These are phyloP conservation scores for Heliconius cydno DNA, from an alignment of 2,888 invertebrate genomes.

Conservation along the genomic window DNA sequence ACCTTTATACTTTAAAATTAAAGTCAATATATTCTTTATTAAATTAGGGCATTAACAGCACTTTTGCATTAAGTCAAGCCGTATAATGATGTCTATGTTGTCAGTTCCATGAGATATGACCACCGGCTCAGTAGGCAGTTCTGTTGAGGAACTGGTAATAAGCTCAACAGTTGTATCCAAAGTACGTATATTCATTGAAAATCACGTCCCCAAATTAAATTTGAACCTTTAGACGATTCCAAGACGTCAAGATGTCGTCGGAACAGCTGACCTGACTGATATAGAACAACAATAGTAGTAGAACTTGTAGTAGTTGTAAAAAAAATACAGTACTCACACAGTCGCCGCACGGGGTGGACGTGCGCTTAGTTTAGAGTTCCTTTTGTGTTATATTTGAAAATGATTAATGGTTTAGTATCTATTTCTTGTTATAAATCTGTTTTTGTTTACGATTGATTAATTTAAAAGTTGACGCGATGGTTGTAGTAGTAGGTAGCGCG, in stretches of 20 bases:
- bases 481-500: not conserved
- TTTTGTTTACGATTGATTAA: not conserved
- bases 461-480: not conserved
- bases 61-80: no score
- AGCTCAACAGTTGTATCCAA: no score
- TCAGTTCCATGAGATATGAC: no score
- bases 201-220: not conserved
- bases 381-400: not conserved
- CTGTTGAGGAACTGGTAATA: no score
- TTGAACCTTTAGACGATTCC: not conserved
- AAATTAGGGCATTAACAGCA: no score
- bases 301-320: not conserved
- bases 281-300: conserved; percentile 15
- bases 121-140: no score
- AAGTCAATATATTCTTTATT: no score
- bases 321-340: not conserved
- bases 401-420: not conserved
- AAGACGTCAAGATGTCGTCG: not conserved
- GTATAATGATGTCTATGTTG: no score
- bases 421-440: not conserved
- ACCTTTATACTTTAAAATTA: no score
- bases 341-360: conserved; percentile 8
- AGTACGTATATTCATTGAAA: not conserved
- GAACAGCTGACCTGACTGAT: conserved; percentile 4
- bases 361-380: not conserved